Percentiles rank a stretch among this genome's conserved stretches.
These are phyloP conservation scores for Typhlomys cinereus DNA, from an alignment of 2,113 vertebrate species.

Conservation along the genomic window DNA sequence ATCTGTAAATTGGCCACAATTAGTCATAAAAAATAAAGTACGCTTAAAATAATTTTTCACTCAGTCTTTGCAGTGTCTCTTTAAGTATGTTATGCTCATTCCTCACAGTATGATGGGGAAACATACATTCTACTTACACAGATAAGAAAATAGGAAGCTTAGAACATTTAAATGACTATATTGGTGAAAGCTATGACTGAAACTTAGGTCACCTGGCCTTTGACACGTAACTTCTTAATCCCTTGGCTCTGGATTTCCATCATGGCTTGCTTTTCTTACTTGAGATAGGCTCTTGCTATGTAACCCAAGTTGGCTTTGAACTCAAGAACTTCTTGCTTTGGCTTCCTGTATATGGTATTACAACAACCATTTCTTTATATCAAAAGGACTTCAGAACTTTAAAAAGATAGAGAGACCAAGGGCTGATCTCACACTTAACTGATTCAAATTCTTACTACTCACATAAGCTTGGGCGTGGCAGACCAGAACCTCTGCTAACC, in stretches of 20 bases:
- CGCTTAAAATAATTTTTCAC: constrained; percentile 49
- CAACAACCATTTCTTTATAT: neutral
- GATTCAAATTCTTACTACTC: neutral
- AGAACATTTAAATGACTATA: constrained; percentile 36
- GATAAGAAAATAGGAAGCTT: neutral
- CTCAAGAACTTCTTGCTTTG: neutral
- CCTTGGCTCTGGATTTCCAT: neutral
- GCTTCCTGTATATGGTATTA: neutral
- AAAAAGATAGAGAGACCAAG: neutral
- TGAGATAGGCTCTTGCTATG: neutral
- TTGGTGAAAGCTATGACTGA: constrained; percentile 23
- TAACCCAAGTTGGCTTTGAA: neutral
- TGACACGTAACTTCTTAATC: neutral
- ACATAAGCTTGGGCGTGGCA: neutral
- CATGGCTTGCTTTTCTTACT: neutral
- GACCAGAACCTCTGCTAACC: neutral
- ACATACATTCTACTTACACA: neutral
- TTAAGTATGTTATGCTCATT: neutral
- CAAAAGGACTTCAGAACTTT: neutral
- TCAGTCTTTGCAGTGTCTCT: constrained; percentile 27
- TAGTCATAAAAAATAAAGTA: no score
- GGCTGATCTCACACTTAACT: neutral
- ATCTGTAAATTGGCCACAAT: neutral
- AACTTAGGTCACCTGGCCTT: neutral
- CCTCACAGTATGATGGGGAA: neutral